phyloP scores from a whole-genome alignment of 2,888 invertebrate species.

The Sphecodes monilicornis region DNA sequence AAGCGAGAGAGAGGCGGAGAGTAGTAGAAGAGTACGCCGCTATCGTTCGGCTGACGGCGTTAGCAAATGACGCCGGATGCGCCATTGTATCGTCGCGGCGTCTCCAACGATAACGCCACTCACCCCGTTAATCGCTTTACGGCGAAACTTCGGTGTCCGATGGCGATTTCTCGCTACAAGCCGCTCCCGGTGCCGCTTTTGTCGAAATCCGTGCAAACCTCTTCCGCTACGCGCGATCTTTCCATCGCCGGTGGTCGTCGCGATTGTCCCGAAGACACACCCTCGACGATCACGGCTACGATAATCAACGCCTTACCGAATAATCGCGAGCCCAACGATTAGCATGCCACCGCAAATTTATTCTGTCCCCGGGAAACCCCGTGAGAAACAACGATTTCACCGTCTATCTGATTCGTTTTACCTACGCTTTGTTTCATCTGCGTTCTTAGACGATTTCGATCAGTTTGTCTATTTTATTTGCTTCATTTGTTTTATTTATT shows the following conservation, averaged over 20 bases:
- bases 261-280: conserved; percentile 41
- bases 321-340: conserved; percentile 51
- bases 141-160: conserved; percentile 68
- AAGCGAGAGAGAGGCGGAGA: background rate
- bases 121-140: conserved; percentile 69
- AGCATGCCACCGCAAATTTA: conserved; percentile 64
- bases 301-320: conserved; percentile 37
- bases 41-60: conserved; percentile 61
- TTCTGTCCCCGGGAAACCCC: conserved; percentile 27
- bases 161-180: conserved; percentile 51
- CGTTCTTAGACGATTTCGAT: background rate
- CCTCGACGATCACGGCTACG: conserved; percentile 40
- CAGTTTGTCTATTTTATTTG: background rate
- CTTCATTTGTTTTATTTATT: background rate
- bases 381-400: background rate
- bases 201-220: conserved; percentile 60
- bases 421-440: background rate
- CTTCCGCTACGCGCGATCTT: conserved; percentile 20
- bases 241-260: conserved; percentile 14
- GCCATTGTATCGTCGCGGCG: conserved; percentile 65
- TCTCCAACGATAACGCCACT: conserved; percentile 67
- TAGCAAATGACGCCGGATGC: conserved; percentile 69
- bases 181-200: conserved; percentile 43
- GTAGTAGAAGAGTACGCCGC: conserved; percentile 12
- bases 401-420: background rate